These are phyloP conservation scores for Odontesthes bonariensis DNA, from an alignment of 2,113 vertebrate species.

Conservation along the genomic window DNA sequence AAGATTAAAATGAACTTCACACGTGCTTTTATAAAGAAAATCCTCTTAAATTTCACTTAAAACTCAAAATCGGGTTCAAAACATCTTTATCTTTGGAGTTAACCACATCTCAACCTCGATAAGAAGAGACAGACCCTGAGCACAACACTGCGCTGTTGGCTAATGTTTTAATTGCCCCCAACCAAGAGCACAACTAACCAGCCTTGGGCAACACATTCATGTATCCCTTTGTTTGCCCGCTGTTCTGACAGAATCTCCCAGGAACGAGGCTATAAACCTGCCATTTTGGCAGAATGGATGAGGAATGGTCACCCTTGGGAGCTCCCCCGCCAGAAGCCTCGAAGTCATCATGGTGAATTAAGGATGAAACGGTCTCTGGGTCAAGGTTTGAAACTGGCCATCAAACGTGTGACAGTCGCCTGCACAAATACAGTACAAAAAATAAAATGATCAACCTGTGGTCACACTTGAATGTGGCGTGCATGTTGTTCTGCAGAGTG, in stretches of 20 bases:
- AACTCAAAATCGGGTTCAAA: conserved; percentile 1
- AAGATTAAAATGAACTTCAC: too few relatives aligned
- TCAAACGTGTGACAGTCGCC: background rate
- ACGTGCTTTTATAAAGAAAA: too few relatives aligned
- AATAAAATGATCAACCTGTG: background rate
- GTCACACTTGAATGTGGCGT: background rate
- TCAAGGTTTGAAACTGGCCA: conserved; percentile 15
- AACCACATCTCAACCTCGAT: conserved; percentile 7
- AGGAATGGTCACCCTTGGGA: conserved; percentile 21
- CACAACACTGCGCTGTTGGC: conserved; percentile 35
- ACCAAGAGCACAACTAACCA: conserved; percentile 36
- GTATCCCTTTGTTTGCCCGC: conserved; percentile 27
- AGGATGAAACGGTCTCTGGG: conserved; percentile 48
- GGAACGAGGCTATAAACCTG: conserved; percentile 69
- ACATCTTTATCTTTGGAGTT: conserved; percentile 7
- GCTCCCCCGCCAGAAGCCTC: conserved; percentile 40
- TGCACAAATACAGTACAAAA: background rate
- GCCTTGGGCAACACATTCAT: conserved; percentile 51
- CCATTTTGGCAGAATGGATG: conserved; percentile 73
- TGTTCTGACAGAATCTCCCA: conserved; percentile 21
- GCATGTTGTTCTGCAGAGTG: too few relatives aligned
- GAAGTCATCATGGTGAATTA: conserved; percentile 64
- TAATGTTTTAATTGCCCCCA: conserved; percentile 45
- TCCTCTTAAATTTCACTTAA: background rate
- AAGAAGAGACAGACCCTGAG: conserved; percentile 12